Base-by-base conservation (phyloP, 2,888 invertebrate genomes). In the Apodemia duryi region DNA sequence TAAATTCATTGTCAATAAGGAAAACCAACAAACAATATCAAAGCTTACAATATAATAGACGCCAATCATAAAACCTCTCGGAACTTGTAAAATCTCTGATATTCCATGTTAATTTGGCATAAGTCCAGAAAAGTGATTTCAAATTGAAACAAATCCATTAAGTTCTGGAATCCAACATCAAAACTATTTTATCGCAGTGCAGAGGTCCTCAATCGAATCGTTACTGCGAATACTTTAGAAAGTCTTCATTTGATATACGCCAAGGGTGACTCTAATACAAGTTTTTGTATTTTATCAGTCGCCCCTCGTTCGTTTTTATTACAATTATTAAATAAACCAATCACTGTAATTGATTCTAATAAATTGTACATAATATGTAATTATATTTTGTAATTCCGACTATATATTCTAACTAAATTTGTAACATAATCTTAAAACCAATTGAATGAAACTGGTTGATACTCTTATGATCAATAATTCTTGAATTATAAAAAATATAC, bases 201-300 rank as follows among this genome's bases (percentile, higher is more conserved):
- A 78, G 68, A 77, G 77, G 78, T 82, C 82, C 77, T 83, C 84
- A 85, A 84, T 85, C 78, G 86, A 86, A 84, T 81, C 83, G 82
- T 78, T 80, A 79, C 86, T 83, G 83, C 81, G 85, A 83, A 86
- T 89, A 89, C 88, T 88, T 87, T 83, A 85, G 84, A 87, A 88
- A 86, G 85, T 86, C 85, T 89, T 88, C 88, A 88, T 86, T 86
- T 86, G 80, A 86, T 84, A 82, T 87, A 86, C 81, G 80, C 78
- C 75, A 80, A 83, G 43, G 63, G 57, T 13, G 28, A 29, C 9
- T 11, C 61, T 35, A 63, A 63, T 83, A 83, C 83, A 74, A 75
- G 63, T 69, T 64, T 62, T 77, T 75, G 71, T 74, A 77, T 77
- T 75, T 75, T 75, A 73, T 74, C 71, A 72, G 62, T 72, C 68